Percentiles rank a stretch among this genome's conserved stretches.
phyloP scores from a whole-genome alignment of 2,888 invertebrate species.

The Oxycera nigricornis region DNA sequence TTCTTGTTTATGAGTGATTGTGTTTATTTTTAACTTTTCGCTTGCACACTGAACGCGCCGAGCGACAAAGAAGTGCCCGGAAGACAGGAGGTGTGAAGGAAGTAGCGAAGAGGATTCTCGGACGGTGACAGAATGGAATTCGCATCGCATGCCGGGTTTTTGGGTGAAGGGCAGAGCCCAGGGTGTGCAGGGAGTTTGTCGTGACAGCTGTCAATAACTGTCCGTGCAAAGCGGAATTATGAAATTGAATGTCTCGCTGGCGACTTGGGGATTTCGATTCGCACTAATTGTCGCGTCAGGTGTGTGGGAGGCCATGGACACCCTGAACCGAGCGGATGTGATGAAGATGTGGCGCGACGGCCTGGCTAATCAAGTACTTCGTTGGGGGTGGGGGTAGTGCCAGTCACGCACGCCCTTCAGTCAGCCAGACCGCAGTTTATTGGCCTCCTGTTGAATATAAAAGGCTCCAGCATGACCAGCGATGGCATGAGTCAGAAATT shows the following conservation, averaged over 20 bases:
- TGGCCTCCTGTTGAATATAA: conserved; percentile 28
- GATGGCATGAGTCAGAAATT: neutral
- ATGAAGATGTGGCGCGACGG: neutral
- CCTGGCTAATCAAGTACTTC: neutral
- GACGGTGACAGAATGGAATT: conserved; percentile 14
- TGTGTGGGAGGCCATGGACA: neutral
- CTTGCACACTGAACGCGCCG: neutral
- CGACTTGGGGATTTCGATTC: neutral
- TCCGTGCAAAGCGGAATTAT: conserved; percentile 13
- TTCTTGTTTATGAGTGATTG: conserved; percentile 14
- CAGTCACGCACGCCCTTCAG: neutral
- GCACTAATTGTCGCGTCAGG: neutral
- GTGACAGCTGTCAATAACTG: conserved; percentile 35
- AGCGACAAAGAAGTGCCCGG: too few species aligned
- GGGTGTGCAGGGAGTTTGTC: neutral
- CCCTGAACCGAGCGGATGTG: neutral
- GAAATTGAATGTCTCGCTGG: neutral
- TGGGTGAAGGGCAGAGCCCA: conserved; percentile 20
- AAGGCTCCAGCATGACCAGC: neutral
- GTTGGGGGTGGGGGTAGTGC: neutral
- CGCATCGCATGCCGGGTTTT: conserved; percentile 2
- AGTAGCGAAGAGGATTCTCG: conserved; percentile 12
- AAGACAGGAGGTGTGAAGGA: too few species aligned
- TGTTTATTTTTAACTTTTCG: conserved; percentile 34
- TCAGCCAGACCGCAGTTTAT: conserved; percentile 15